These are phyloP conservation scores for Laothoe populi DNA, from an alignment of 2,888 invertebrate genomes.

Conservation along the genomic window DNA sequence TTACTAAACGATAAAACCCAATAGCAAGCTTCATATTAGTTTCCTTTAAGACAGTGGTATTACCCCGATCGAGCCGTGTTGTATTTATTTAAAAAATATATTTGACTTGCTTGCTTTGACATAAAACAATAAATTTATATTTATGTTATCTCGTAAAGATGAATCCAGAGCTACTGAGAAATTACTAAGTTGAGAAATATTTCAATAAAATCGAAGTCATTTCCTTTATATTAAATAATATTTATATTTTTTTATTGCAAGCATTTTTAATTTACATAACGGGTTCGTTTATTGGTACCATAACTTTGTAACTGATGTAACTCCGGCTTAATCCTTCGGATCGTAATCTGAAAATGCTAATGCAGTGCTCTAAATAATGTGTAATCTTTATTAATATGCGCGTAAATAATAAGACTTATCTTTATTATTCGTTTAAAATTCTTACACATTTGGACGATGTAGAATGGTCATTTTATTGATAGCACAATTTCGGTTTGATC, in stretches of 20 bases:
- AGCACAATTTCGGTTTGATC: neutral
- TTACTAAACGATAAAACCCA: too few species aligned
- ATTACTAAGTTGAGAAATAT: neutral
- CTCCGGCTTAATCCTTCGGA: conserved; percentile 21
- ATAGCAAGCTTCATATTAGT: too few species aligned
- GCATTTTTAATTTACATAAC: conserved; percentile 25
- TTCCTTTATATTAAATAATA: neutral
- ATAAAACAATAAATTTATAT: too few species aligned
- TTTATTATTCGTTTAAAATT: conserved; percentile 27
- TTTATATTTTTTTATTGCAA: neutral
- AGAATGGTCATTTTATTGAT: neutral
- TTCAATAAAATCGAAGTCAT: neutral
- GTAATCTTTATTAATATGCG: conserved; percentile 23
- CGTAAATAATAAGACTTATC: conserved; percentile 27
- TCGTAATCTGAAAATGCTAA: conserved; percentile 40
- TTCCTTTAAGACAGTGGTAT: too few species aligned
- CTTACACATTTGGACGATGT: conserved; percentile 18
- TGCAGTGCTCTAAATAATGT: conserved; percentile 34
- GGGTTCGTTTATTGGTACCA: conserved; percentile 20
- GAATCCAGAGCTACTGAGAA: too few species aligned
- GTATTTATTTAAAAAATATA: too few species aligned
- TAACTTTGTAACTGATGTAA: conserved; percentile 23
- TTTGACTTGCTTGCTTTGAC: too few species aligned
- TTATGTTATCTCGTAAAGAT: too few species aligned
- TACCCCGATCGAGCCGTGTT: too few species aligned